phyloP scores from a whole-genome alignment of 2,888 invertebrate genomes.

The Clepsis dumicolana region DNA sequence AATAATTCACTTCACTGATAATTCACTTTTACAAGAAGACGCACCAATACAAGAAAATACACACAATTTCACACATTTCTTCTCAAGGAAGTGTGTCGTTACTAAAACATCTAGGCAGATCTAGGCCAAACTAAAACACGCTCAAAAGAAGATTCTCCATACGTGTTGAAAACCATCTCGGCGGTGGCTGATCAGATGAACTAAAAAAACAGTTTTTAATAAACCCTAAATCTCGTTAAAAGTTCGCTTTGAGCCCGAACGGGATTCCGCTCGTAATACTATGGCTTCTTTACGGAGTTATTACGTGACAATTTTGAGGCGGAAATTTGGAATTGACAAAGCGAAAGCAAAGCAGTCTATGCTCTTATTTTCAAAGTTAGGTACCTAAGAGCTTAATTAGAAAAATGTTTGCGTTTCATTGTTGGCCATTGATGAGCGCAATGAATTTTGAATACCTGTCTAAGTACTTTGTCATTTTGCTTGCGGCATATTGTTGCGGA shows the following conservation, averaged over 20 bases:
- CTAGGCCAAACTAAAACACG: neutral
- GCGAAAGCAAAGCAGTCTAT: no score
- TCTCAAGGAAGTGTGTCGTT: no score
- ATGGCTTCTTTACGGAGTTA: constrained; percentile 25
- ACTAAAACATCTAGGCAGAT: neutral
- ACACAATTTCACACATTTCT: no score
- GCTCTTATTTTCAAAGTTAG: neutral
- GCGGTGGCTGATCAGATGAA: constrained; percentile 9
- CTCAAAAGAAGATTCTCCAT: neutral
- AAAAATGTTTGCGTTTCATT: constrained; percentile 1
- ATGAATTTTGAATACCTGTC: no score
- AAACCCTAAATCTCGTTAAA: constrained; percentile 40
- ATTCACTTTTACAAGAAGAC: no score
- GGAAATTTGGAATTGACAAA: neutral
- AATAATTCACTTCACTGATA: no score
- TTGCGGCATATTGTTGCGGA: no score
- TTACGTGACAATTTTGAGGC: constrained; percentile 9
- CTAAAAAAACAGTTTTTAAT: constrained; percentile 28
- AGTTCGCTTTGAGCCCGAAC: constrained; percentile 24
- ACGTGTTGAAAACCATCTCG: neutral
- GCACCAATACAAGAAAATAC: no score
- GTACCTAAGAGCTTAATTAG: neutral
- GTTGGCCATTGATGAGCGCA: neutral
- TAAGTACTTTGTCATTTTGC: no score
- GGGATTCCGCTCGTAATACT: constrained; percentile 14